Evolutionary conservation across 2,888 invertebrate genomes (phyloP), one percentile per base, ranked within the genome.

Genomic region (Lamellibrachia columna): DNA sequence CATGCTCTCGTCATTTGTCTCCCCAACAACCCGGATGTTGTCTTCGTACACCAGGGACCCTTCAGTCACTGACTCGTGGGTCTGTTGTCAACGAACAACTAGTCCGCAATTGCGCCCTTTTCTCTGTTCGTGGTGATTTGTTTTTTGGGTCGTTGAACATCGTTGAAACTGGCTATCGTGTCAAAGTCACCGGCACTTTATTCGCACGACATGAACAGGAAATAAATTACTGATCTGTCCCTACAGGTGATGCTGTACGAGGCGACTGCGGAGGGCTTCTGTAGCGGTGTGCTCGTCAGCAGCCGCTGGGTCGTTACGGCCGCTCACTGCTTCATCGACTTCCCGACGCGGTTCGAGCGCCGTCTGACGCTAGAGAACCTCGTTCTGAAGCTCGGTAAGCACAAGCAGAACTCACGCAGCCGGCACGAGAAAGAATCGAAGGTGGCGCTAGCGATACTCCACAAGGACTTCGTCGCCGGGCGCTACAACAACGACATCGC

Each of bases 401-500:
- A 75, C 6, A 75, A 75, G 1, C 75, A n/a, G 6, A 15, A 1
- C 22, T n/a, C 15, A n/a, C 75, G n/a, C 75, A 75, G 75, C 75
- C 15, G 75, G n/a, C 91, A 92, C 52, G 90, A 60, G 7, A 92
- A n/a, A 52, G 40, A 52, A 22, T n/a, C n/a, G 8, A 58, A 60
- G 22, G 90, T 40, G 40, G 7, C n/a, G 22, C 90, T 92, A 6
- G 55, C 52, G 75, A 28, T 58, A 9, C n/a, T 93, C 52, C 53
- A 92, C 60, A 90, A 92, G 11, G 93, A 93, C 40, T 91, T 92
- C n/a, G 75, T 90, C n/a, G 93, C 92, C 92, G 52, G n/a, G 2
- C 28, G 28, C 22, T 75, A 75, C 75, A 90, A 90, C 90, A 93
- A 94, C 92, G 95, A 95, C 93, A 94, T 95, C 8, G 95, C 95